Evolutionary conservation across 2,113 vertebrate species (phyloP).

Genomic region (Hassar affinis): DNA sequence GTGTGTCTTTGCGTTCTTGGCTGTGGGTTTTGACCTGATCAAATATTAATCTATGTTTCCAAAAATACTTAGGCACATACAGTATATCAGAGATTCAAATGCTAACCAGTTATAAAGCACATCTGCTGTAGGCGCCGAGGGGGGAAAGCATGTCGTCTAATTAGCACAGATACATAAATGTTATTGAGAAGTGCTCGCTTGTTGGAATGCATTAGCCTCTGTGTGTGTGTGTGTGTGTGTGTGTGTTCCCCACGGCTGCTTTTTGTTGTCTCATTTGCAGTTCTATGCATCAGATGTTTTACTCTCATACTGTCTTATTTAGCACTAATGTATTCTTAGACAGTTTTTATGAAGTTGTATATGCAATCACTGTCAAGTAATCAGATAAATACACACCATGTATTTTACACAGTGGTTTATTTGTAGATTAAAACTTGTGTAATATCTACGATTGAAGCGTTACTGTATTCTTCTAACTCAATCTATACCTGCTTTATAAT

Average conservation of each 20-base stretch:
- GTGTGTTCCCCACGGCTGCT: neutral
- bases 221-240: neutral
- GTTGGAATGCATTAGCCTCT: neutral
- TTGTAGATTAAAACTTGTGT: neutral
- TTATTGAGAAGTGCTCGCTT: conserved; percentile 32
- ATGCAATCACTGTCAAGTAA: neutral
- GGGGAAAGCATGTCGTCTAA: conserved; percentile 16
- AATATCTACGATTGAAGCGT: neutral
- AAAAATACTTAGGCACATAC: conserved; percentile 65
- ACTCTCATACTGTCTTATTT: conserved; percentile 9
- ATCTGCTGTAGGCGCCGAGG: conserved; percentile 21
- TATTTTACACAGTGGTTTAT: too few relatives aligned
- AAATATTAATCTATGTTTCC: conserved; percentile 70
- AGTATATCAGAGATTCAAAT: conserved; percentile 58
- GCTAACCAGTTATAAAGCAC: conserved; percentile 41
- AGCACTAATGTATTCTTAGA: neutral
- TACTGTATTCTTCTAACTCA: too few relatives aligned
- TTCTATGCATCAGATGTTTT: neutral
- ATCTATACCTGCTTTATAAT: neutral
- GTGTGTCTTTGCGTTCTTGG: conserved; percentile 53
- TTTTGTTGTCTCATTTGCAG: conserved; percentile 15
- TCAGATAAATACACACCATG: neutral
- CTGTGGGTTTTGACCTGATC: conserved; percentile 61
- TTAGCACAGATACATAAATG: conserved; percentile 45
- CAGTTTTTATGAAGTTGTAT: neutral